These are phyloP conservation scores for Oreochromis tanganicae DNA, from an alignment of 2,113 vertebrate genomes.

Conservation along the genomic window DNA sequence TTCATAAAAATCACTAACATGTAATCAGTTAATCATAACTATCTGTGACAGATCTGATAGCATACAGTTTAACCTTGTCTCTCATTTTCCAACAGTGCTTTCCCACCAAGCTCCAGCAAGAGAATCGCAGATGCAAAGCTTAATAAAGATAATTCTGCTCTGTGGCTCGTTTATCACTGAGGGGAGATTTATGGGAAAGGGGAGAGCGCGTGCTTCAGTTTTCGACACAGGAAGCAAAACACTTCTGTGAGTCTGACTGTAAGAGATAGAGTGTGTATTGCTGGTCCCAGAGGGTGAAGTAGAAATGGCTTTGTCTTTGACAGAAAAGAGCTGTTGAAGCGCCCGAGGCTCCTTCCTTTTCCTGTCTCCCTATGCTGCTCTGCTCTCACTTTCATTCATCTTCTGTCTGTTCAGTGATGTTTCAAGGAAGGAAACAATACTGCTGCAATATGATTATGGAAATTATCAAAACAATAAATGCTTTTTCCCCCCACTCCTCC, in stretches of 20 bases:
- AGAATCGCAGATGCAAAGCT: background rate
- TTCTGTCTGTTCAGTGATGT: background rate
- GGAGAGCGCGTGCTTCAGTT: background rate
- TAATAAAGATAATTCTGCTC: background rate
- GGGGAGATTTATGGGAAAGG: background rate
- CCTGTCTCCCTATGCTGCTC: slow-evolving; percentile 1
- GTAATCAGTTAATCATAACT: background rate
- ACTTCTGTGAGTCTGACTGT: slow-evolving; percentile 17
- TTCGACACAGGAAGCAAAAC: slow-evolving; percentile 22
- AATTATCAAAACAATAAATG: background rate
- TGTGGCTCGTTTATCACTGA: background rate
- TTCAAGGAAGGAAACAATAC: background rate
- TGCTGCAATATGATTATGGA: background rate
- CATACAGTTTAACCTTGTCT: background rate
- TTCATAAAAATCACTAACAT: background rate
- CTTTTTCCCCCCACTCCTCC: accelerated
- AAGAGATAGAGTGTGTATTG: background rate
- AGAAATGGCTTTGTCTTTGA: slow-evolving; percentile 56
- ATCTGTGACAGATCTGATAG: background rate
- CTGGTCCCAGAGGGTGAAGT: slow-evolving; percentile 30
- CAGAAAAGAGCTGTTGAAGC: slow-evolving; percentile 35
- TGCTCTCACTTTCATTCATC: background rate
- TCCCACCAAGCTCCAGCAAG: background rate
- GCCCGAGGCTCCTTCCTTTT: slow-evolving; percentile 25
- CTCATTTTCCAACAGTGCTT: background rate